Conservation (phyloP, 2,113 vertebrate genomes). For the Myiopsitta monachus region DNA sequence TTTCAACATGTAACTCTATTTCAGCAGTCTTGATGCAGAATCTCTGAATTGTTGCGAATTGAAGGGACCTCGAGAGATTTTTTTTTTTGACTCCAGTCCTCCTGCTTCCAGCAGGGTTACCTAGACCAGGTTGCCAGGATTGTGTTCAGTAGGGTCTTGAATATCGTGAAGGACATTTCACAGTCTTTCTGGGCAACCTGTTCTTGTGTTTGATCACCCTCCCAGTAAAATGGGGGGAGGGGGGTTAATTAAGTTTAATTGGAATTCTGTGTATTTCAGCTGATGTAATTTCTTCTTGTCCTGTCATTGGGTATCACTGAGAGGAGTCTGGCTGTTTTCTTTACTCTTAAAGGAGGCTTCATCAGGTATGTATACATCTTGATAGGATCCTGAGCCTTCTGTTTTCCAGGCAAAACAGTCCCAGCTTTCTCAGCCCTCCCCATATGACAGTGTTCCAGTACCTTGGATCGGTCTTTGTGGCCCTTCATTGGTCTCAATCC, state of each 20-base stretch:
- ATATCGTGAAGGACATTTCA: not conserved
- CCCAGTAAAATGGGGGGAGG: not conserved
- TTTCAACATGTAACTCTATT: not conserved
- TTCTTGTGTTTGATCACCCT: not conserved
- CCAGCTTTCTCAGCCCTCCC: not conserved
- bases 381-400: not conserved
- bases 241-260: not conserved
- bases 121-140: not conserved
- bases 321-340: not conserved
- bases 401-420: not conserved
- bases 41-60: not conserved
- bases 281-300: not conserved
- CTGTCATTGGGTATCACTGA: not conserved
- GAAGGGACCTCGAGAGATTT: not conserved
- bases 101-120: not conserved
- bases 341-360: not conserved
- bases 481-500: not conserved
- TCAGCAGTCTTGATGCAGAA: not conserved
- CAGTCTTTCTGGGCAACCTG: not conserved
- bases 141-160: not conserved
- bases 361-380: not conserved
- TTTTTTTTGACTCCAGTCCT: not conserved
- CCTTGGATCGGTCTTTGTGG: not conserved
- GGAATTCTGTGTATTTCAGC: not conserved
- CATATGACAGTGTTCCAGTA: not conserved